Conservation (phyloP, 1,140 invertebrate species). For the Stegodyphus mimosarum region DNA sequence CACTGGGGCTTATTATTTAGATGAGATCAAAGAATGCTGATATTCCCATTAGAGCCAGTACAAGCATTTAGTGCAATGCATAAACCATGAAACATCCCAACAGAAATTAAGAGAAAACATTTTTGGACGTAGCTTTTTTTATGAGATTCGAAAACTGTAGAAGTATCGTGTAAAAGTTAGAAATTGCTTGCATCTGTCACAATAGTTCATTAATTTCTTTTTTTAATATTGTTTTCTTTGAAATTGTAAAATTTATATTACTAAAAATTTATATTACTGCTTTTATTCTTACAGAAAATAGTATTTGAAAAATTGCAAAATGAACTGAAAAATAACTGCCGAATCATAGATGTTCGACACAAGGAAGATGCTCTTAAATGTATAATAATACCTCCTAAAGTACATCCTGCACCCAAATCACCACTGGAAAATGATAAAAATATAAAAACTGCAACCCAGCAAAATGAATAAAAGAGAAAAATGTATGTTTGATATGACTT, state of each 20-base stretch:
- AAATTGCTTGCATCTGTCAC: background rate
- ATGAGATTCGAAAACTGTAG: no score
- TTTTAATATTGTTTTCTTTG: background rate
- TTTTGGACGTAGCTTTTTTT: no score
- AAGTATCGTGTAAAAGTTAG: no score
- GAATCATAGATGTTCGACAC: conserved; percentile 28
- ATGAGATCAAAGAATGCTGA: no score
- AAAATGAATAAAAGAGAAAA: no score
- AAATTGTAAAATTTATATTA: conserved; percentile 2
- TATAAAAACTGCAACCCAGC: background rate
- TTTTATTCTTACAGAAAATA: conserved; percentile 37
- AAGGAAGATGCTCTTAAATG: conserved; percentile 36
- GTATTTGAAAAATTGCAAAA: conserved; percentile 31
- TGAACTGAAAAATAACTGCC: conserved; percentile 21
- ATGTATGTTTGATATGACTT: no score
- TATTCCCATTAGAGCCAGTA: no score
- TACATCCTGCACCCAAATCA: background rate
- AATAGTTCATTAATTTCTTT: background rate
- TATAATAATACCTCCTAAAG: conserved; percentile 32
- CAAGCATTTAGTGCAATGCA: no score
- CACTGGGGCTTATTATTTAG: no score
- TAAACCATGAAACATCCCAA: no score
- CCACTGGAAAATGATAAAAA: background rate
- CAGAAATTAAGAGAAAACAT: no score
- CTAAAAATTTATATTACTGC: conserved; percentile 2